Percentiles rank a stretch among this genome's conserved stretches.
phyloP scores from a whole-genome alignment of 1,140 invertebrate species.

The Papilio polytes region DNA sequence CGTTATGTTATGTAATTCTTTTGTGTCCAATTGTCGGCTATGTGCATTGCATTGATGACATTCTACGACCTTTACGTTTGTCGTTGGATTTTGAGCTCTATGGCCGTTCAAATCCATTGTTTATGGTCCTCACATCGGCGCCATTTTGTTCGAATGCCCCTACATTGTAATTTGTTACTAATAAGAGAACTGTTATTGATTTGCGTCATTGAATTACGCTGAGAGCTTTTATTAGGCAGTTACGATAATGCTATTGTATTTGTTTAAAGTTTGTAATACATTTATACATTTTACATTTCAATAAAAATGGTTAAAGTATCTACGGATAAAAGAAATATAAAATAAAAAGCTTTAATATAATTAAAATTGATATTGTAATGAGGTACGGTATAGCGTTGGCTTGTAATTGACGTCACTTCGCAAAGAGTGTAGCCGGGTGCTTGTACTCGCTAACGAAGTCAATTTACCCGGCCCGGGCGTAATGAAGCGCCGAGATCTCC shows the following conservation, averaged over 20 bases:
- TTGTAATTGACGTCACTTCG: slow-evolving; percentile 14
- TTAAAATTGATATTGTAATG: not conserved
- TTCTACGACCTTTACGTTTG: slow-evolving; percentile 60
- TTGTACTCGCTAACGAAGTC: slow-evolving; percentile 52
- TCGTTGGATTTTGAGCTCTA: slow-evolving; percentile 57
- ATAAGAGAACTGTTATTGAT: slow-evolving; percentile 56
- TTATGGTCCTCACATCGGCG: slow-evolving; percentile 56
- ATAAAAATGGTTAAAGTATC: not conserved
- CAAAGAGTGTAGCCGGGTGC: slow-evolving; percentile 32
- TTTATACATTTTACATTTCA: not conserved
- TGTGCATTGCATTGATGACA: slow-evolving; percentile 57
- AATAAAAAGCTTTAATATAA: not conserved
- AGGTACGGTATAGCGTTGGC: not conserved
- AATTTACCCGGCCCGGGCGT: slow-evolving; percentile 49
- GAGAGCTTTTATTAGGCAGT: slow-evolving; percentile 52
- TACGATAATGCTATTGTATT: slow-evolving; percentile 45
- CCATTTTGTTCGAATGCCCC: slow-evolving; percentile 62
- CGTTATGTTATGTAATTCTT: slow-evolving; percentile 61
- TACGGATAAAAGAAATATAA: not conserved
- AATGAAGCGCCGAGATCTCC: slow-evolving; percentile 48
- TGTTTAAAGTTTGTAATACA: slow-evolving; percentile 7
- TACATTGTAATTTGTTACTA: slow-evolving; percentile 51
- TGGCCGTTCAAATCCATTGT: slow-evolving; percentile 52
- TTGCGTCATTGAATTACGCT: slow-evolving; percentile 66
- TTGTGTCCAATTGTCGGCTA: slow-evolving; percentile 59